These are phyloP conservation scores for Tryphoninae sp. DNA, from an alignment of 2,888 invertebrate species.

Conservation along the genomic window DNA sequence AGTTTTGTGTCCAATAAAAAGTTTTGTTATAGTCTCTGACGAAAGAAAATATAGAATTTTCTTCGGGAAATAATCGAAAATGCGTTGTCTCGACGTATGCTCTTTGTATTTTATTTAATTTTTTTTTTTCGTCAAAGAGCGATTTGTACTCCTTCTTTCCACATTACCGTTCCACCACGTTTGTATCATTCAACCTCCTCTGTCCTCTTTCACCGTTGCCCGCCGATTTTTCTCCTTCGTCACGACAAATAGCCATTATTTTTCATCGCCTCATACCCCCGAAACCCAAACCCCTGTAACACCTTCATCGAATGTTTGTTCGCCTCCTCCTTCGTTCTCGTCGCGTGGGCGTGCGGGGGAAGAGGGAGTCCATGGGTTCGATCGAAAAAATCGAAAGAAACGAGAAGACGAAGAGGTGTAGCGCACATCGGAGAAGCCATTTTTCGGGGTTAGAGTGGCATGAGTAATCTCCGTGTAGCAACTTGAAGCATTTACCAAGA, in stretches of 20 bases:
- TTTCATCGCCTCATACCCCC: conserved; percentile 7
- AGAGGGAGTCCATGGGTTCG: background rate
- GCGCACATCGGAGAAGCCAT: conserved; percentile 9
- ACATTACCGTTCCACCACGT: background rate
- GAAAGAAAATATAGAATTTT: conserved; percentile 28
- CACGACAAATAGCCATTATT: conserved; percentile 33
- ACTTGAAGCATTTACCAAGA: background rate
- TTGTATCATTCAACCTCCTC: background rate
- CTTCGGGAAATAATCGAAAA: background rate
- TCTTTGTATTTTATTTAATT: background rate
- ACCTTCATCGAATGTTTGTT: background rate
- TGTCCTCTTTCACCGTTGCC: background rate
- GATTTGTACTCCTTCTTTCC: background rate
- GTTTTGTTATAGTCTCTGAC: background rate
- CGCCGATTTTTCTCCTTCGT: conserved; percentile 7
- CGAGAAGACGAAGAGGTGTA: conserved; percentile 11
- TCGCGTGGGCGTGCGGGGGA: background rate
- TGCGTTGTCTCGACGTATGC: background rate
- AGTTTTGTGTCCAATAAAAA: background rate
- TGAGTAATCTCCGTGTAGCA: conserved; percentile 7
- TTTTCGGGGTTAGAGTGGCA: conserved; percentile 25
- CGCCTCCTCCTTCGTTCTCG: background rate
- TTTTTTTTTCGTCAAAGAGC: background rate
- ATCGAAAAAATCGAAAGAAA: conserved; percentile 7
- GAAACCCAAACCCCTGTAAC: background rate